Evolutionary conservation across 2,888 invertebrate species (phyloP), one percentile per base, ranked within the genome.

Genomic region (Koerneria pararmatus): DNA sequence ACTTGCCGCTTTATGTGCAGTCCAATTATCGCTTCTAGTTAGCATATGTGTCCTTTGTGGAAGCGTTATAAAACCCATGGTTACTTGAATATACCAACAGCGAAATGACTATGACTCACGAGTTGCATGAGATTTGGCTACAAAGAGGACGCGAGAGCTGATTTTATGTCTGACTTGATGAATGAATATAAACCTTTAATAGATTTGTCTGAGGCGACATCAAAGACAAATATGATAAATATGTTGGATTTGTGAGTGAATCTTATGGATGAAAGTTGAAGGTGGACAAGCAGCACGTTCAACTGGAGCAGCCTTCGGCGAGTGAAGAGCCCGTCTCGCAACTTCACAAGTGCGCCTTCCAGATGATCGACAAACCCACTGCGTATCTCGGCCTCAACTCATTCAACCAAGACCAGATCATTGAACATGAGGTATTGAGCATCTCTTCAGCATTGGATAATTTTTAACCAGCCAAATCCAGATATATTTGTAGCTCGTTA

Each of bases 301-400:
- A 97, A 41, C 85, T 98, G 67, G 97, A 98, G 87, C 67, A 68
- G 27, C 65, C 73, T 2, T 66, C 74, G 22, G 70, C 73, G n/a
- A 95, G 95, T 1, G 97, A 98, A 81, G 98, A 98, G 86, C 98
- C 98, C 0, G 97, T 99, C 0, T 98, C 97, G 0, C 98, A 98
- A 84, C 88, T 98, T 19, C 98, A 98, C 87, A 98, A 99, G 86
- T 98, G 97, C 87, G 95, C 98, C 59, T 99, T 98, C 86, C 95
- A 95, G 86, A 95, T 99, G 93, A 95, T 98, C 85, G 98, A 97
- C 86, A 95, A 97, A 0, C 78, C 80, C 84, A 88, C 94, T 70
- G 95, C 97, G 94, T 98, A 98, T 85, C 88, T 98, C 65, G 98
- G 98, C 84, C 87, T 98, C 41, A 94, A n/a, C n/a, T n/a, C n/a